These are phyloP conservation scores for Gambusia affinis DNA, from an alignment of 2,113 vertebrate genomes.

Conservation along the genomic window DNA sequence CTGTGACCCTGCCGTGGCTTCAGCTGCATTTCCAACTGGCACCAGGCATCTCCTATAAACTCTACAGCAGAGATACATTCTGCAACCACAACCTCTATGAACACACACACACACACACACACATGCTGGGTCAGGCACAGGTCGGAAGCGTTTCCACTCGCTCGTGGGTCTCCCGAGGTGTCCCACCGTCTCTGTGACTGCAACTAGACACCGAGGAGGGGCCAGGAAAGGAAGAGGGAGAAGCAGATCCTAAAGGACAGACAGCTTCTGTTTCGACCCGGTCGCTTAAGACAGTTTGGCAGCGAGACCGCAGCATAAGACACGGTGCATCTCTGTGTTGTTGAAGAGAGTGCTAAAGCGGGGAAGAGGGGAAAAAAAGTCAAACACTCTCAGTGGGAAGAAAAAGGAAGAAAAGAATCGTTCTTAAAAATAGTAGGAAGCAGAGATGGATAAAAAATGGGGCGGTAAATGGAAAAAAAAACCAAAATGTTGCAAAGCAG, in stretches of 20 bases:
- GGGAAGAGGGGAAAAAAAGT: background rate
- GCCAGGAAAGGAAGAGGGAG: background rate
- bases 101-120: slow-evolving; percentile 27
- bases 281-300: slow-evolving; percentile 46
- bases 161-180: slow-evolving; percentile 43
- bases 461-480: background rate
- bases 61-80: slow-evolving; percentile 13
- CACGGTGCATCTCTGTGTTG: slow-evolving; percentile 1
- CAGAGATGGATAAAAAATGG: background rate
- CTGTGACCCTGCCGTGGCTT: slow-evolving; percentile 17
- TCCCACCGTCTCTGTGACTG: slow-evolving; percentile 26
- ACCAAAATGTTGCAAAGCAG: too few species aligned
- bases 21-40: slow-evolving; percentile 15
- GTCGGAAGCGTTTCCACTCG: slow-evolving; percentile 51
- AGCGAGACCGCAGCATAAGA: slow-evolving; percentile 39
- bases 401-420: slow-evolving; percentile 33
- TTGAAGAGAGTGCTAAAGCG: background rate
- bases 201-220: slow-evolving; percentile 57
- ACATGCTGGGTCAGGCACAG: slow-evolving; percentile 52
- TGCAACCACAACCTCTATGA: slow-evolving; percentile 17
- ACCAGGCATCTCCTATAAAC: slow-evolving; percentile 8
- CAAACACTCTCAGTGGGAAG: slow-evolving; percentile 46
- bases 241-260: slow-evolving; percentile 40
- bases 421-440: background rate
- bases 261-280: slow-evolving; percentile 61